Percentiles rank a stretch among this genome's conserved stretches.
phyloP scores from a whole-genome alignment of 30 jellyfish, hydroid and myxozoan genomes.

The Calvadosia cruxmelitensis region DNA sequence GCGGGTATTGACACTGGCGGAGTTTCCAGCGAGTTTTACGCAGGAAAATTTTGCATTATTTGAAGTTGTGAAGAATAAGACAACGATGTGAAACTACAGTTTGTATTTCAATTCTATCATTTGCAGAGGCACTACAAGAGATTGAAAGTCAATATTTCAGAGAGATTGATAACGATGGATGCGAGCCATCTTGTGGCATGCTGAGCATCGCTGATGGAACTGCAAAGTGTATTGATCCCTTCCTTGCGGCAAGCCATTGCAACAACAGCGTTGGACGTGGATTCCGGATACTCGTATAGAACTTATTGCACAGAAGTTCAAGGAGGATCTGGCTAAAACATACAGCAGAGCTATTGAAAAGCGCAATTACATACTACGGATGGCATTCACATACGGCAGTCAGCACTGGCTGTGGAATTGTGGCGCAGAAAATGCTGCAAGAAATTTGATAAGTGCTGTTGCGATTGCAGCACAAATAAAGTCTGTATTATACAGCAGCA shows the following conservation, averaged over 20 bases:
- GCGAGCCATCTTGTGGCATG: conserved; percentile 23
- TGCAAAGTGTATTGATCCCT: conserved; percentile 17
- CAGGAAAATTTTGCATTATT: conserved; percentile 33
- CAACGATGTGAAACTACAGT: background rate
- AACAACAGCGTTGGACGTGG: conserved; percentile 32
- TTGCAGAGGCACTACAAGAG: conserved; percentile 16
- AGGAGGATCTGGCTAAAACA: too few species aligned
- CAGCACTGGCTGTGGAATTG: too few species aligned
- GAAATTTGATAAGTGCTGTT: too few species aligned
- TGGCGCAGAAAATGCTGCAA: too few species aligned
- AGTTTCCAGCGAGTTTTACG: conserved; percentile 26
- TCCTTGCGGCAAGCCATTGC: conserved; percentile 16
- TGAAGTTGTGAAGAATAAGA: too few species aligned
- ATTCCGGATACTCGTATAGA: too few species aligned
- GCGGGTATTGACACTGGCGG: conserved; percentile 50
- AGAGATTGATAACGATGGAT: conserved; percentile 20
- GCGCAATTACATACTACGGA: too few species aligned
- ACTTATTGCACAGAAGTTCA: too few species aligned
- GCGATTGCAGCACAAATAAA: too few species aligned
- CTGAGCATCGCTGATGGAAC: conserved; percentile 29
- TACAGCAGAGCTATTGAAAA: too few species aligned
- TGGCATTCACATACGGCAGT: too few species aligned
- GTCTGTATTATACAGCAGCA: too few species aligned
- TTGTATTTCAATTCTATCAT: background rate
- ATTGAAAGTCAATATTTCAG: background rate